Percentiles rank a stretch among this genome's conserved stretches.
Conservation (phyloP, 2,797 vertebrate species). For the Melanotaenia boesemani region DNA sequence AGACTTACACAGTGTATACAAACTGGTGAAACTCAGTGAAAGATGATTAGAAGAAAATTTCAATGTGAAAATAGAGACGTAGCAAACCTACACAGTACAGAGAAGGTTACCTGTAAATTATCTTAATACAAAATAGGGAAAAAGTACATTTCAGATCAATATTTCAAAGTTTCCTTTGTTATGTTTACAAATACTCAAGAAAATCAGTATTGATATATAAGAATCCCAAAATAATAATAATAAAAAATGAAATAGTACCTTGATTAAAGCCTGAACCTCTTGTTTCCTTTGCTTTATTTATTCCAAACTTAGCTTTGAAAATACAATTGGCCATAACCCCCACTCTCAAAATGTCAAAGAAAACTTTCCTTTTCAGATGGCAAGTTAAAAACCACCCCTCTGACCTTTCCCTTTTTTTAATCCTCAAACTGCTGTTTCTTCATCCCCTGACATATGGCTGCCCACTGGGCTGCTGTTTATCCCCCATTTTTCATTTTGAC, state of each 20-base stretch:
- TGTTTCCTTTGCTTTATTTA: conserved; percentile 27
- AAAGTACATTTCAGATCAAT: conserved; percentile 8
- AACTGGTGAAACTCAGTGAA: not conserved
- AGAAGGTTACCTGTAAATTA: conserved; percentile 21
- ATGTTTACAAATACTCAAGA: conserved; percentile 19
- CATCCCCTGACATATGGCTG: conserved; percentile 75
- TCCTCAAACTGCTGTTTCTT: conserved; percentile 64
- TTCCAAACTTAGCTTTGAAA: conserved; percentile 34
- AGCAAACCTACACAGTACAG: conserved; percentile 7
- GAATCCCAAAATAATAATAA: conserved; percentile 19
- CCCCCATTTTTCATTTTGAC: conserved; percentile 82
- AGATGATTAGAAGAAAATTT: conserved; percentile 14
- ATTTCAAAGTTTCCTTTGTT: conserved; percentile 28
- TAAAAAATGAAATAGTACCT: not conserved
- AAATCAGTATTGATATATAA: conserved; percentile 27
- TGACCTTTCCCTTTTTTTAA: conserved; percentile 68
- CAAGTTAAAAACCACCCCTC: conserved; percentile 56
- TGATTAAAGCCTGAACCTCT: conserved; percentile 54
- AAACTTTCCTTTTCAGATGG: conserved; percentile 54
- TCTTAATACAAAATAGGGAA: conserved; percentile 10
- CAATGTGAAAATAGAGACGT: not conserved
- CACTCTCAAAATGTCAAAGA: conserved; percentile 44
- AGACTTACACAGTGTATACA: not conserved
- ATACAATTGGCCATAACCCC: conserved; percentile 22
- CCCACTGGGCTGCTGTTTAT: conserved; percentile 68